These are phyloP conservation scores for Leptopilina myrica DNA, from an alignment of 2,888 invertebrate genomes.

Conservation along the genomic window DNA sequence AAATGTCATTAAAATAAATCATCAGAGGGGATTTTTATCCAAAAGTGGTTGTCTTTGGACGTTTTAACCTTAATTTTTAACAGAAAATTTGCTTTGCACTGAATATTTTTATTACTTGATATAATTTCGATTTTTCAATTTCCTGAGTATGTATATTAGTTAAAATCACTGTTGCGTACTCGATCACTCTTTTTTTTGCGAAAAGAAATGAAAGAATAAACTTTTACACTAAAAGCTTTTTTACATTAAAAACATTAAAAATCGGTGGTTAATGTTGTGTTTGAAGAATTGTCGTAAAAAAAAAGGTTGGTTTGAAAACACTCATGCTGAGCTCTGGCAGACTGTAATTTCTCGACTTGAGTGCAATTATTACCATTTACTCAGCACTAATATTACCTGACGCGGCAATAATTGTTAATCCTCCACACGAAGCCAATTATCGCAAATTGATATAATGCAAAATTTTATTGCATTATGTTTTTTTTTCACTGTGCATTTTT, in stretches of 20 bases:
- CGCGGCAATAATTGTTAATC: conserved; percentile 36
- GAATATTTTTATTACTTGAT: no score
- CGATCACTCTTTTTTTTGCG: no score
- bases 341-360: conserved; percentile 22
- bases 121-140: no score
- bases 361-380: conserved; percentile 37
- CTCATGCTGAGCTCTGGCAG: not conserved
- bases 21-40: no score
- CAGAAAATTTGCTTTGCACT: no score
- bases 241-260: not conserved
- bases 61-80: no score
- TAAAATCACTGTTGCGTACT: no score
- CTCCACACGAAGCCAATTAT: conserved; percentile 31
- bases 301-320: not conserved
- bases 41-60: no score
- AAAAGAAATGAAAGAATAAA: no score
- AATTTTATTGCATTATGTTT: conserved; percentile 20
- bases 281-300: not conserved
- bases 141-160: no score
- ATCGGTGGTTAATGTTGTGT: not conserved
- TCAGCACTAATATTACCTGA: conserved; percentile 36
- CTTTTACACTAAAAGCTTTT: not conserved
- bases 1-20: no score
- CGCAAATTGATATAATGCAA: conserved; percentile 38
- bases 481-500: conserved; percentile 17